A percentile compares a stretch with the other conserved stretches of the same genome.
Conservation (phyloP, 2,888 invertebrate genomes). For the Octonoba sinensis region DNA sequence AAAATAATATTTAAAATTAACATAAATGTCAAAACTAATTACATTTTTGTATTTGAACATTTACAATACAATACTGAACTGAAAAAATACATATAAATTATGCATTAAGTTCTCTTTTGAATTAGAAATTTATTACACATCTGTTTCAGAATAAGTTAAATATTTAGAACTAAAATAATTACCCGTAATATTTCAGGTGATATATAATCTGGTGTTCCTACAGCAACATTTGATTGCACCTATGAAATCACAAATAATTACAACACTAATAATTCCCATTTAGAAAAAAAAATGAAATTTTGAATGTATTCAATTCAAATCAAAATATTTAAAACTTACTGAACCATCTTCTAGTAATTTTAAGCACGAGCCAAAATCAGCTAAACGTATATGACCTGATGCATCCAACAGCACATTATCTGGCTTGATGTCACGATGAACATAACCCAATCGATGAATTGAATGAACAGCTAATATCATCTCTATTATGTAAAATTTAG, state of each 20-base stretch:
- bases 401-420: constrained; percentile 97
- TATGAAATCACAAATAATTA: constrained; percentile 13
- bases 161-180: constrained; percentile 10
- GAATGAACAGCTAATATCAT: constrained; percentile 98
- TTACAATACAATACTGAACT: too few species aligned
- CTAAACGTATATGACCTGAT: constrained; percentile 95
- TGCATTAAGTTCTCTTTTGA: too few species aligned
- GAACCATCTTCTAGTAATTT: constrained; percentile 62
- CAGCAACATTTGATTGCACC: constrained; percentile 77
- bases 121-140: too few species aligned
- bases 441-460: constrained; percentile 94
- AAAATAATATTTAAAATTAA: too few species aligned
- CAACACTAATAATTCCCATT: background rate
- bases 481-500: constrained; percentile 96
- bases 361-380: constrained; percentile 96
- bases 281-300: background rate
- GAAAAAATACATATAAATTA: too few species aligned
- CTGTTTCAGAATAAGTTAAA: too few species aligned
- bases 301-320: background rate
- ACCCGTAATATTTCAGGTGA: constrained; percentile 87
- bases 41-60: too few species aligned
- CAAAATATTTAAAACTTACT: constrained; percentile 27
- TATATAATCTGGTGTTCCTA: constrained; percentile 99
- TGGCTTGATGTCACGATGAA: constrained; percentile 94
- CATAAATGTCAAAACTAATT: too few species aligned